Base-by-base conservation (phyloP, 2,113 vertebrate species). In the Carassius carassius region DNA sequence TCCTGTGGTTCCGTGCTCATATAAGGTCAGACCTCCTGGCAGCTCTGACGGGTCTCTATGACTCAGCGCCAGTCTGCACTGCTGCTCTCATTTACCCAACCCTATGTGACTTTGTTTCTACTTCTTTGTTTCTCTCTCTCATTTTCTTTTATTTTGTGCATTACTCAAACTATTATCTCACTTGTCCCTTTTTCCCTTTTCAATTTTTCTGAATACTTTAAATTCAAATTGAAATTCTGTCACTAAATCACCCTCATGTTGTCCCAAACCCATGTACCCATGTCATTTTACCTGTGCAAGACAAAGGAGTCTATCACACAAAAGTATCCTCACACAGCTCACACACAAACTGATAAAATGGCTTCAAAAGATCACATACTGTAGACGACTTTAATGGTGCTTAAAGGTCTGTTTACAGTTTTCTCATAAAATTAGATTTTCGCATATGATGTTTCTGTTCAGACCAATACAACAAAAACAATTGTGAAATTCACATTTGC, bases 11-110 rank as follows among this genome's bases (percentile, higher is more conserved):
- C 37, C 6, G 37, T 41, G 6, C 37, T 41, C 6, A 7, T 41
- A 81, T 87, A 81, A 89, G 65, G 63, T 88, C 80, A 88, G 80
- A 83, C 49, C 60, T 83, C 41, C 69, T 88, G 83, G 81, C 76
- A 72, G 17, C 35, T 51, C 35, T 23, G n/a, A n/a, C 19, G 8
- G 8, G 21, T 21, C 32, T 81, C 58, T 58, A 67, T 83, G 82
- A 83, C 51, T 58, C 41, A 19, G 13, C 41, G 81, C 81, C 81
- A 76, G 67, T 67, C 77, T 86, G 67, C 32, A 37, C 73, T 77
- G 73, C 19, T 60, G 73, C 63, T 67, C 41, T 74, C 60, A 47
- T 84, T 84, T 70, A 32, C 60, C 54, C 58, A 76, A 19, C 29
- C 44, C 63, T 67, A 16, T 63, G 25, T 5, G 35, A 21, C 35